Percentiles rank a stretch among this genome's conserved stretches.
Evolutionary conservation across 1,140 invertebrate genomes (phyloP).

Genomic region (Rhagoletis pomonella): DNA sequence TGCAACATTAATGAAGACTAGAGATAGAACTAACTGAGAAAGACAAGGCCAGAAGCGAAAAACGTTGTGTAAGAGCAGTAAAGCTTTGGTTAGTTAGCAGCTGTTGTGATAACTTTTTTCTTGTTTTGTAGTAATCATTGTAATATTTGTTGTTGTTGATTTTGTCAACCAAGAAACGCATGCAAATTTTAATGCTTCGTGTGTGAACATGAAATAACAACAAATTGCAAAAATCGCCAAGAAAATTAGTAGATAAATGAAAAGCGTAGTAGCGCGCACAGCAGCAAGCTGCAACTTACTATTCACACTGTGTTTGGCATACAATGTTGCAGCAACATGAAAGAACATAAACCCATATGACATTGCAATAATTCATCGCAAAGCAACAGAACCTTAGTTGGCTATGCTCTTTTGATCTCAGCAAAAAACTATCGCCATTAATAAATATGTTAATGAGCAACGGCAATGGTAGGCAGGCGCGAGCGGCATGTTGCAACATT

Average conservation of each 20-base stretch:
- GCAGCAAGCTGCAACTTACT: not conserved
- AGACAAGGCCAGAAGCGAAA: not conserved
- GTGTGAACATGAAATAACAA: not conserved
- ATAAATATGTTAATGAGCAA: constrained; percentile 46
- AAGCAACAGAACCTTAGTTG: no score
- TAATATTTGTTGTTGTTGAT: no score
- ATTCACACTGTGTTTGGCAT: not conserved
- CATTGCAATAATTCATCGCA: constrained; percentile 3
- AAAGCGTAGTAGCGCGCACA: constrained; percentile 20
- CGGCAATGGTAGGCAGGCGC: not conserved
- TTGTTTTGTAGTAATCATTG: not conserved
- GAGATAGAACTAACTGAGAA: not conserved
- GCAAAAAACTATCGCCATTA: not conserved
- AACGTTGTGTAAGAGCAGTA: not conserved
- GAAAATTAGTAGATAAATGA: constrained; percentile 14
- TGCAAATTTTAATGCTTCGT: not conserved
- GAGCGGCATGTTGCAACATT: constrained; percentile 17
- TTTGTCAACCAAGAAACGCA: no score
- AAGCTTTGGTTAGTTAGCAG: not conserved
- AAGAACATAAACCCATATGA: not conserved
- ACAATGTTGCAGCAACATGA: constrained; percentile 49
- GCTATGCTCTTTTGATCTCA: not conserved
- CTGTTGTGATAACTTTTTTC: not conserved
- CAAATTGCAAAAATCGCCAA: constrained; percentile 3
- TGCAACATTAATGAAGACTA: not conserved